A percentile compares a stretch with the other conserved stretches of the same genome.
Conservation (phyloP, 2,113 vertebrate genomes). For the Oostethus manadensis region DNA sequence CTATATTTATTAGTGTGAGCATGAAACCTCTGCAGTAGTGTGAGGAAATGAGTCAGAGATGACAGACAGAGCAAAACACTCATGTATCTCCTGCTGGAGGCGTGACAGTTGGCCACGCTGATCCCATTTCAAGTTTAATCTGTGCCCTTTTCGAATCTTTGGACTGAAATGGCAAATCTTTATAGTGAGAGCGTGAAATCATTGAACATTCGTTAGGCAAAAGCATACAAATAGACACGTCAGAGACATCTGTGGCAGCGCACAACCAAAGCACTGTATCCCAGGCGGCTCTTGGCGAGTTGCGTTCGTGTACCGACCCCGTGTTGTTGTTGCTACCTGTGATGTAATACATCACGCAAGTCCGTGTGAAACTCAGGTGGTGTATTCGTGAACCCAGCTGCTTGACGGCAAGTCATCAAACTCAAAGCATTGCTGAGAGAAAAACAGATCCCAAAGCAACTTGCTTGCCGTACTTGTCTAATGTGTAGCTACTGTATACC, state of each 20-base stretch:
- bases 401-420: slow-evolving; percentile 33
- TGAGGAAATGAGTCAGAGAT: slow-evolving; percentile 13
- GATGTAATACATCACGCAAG: slow-evolving; percentile 30
- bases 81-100: slow-evolving; percentile 28
- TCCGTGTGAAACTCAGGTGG: slow-evolving; percentile 63
- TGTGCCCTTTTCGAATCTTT: slow-evolving; percentile 19
- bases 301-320: slow-evolving; percentile 9
- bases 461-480: not conserved
- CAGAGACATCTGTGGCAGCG: slow-evolving; percentile 37
- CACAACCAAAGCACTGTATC: slow-evolving; percentile 16
- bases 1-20: slow-evolving; percentile 4
- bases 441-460: slow-evolving; percentile 26
- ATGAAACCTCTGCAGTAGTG: slow-evolving; percentile 17
- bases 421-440: slow-evolving; percentile 32
- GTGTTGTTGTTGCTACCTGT: slow-evolving; percentile 28
- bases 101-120: slow-evolving; percentile 36
- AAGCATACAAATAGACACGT: slow-evolving; percentile 19
- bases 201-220: slow-evolving; percentile 6
- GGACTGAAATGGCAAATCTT: not conserved
- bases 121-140: slow-evolving; percentile 35
- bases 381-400: slow-evolving; percentile 48
- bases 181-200: slow-evolving; percentile 1
- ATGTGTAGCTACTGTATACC: not conserved
- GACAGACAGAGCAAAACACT: slow-evolving; percentile 29
- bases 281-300: slow-evolving; percentile 26